Base-by-base conservation (phyloP, 35 echinoderm and acorn worm genomes). In the Anneissia japonica region DNA sequence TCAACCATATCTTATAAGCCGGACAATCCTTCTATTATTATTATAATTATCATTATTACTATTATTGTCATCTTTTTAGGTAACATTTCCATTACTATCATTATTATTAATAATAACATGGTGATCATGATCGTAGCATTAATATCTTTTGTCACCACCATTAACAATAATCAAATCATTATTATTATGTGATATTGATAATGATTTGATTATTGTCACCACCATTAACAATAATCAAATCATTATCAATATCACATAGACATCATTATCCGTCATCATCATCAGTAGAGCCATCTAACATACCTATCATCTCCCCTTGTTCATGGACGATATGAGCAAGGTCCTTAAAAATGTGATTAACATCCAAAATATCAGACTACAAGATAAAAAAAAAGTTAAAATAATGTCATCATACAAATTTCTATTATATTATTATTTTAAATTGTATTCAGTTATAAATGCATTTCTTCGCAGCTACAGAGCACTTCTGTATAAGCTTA, bases 291-390 rank as follows among this genome's bases (percentile, higher is more conserved):
- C 4, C 21, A 13, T 37, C 4, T 21, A 34, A 84, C 93, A 75
- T 91, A 97, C 95, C 95, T 31, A 97, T 93, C 95, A 93, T 97
- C 21, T 97, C 95, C 30, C 95, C 95, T 73, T 97, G 95, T 38
- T 97, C 95, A 80, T 97, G 95, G 37, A 97, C 95, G 88, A 97
- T 97, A 5, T 86, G 82, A 33, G 95, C 95, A 35, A 97, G 84
- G 82, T 97, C 95, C 28, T 97, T 97, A 76, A 97, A 97, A 26
- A 97, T 97, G n/a, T 86, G 84, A 75, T 97, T 97, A 31, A 97
- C 95, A 89, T 97, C 95, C 37, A 93, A 74, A 56, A 97, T 97
- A 85, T 97, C 95, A 0, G 91, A 89, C 95, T 97, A 86, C 9
- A 75, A 75, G 45, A 34, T 73, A 75, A 85, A 75, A 87, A 74